Evolutionary conservation across 2,113 vertebrate genomes (phyloP), one percentile per base, ranked within the genome.

Genomic region (Apeltes quadracus): DNA sequence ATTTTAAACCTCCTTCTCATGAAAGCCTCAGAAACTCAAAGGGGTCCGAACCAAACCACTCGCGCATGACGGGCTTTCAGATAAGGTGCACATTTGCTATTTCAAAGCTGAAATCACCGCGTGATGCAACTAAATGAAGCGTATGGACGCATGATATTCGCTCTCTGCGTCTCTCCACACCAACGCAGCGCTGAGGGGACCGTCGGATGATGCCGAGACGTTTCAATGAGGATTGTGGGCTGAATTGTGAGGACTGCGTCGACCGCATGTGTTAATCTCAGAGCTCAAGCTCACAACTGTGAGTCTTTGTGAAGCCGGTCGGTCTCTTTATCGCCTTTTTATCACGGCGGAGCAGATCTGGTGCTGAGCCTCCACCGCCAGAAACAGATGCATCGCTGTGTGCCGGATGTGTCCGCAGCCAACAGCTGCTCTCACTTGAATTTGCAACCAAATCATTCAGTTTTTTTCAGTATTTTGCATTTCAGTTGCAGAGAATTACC

Each of bases 261-360:
- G 50, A 29, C 18, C 25, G 38, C 22, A 13, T 54, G 59, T 55
- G 55, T 44, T 69, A 72, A 81, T 85, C 74, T 72, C 43, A 73
- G 57, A 9, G 15, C 73, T 54, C 34, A 20, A 61, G 61, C 75
- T 34, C 72, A 78, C 65, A 77, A 34, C 57, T 58, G 36, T 16
- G 59, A 64, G 70, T 71, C 78, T 55, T 71, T 83, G 61, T 81
- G 46, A 68, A 64, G 68, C 76, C n/a, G 61, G 61, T 66, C 43
- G 69, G 50, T 53, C 56, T 84, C 75, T 86, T 83, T 74, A 75
- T 87, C 69, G 84, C 51, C 70, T 16, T 85, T 29, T 86, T 85
- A 89, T 88, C 82, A 12, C 76, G 38, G 70, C 65, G 39, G 58
- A 85, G 67, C 84, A 87, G 85, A 4, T 71, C 77, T 61, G 38